Conservation (phyloP, 2,113 vertebrate genomes). For the Mesocricetus auratus region DNA sequence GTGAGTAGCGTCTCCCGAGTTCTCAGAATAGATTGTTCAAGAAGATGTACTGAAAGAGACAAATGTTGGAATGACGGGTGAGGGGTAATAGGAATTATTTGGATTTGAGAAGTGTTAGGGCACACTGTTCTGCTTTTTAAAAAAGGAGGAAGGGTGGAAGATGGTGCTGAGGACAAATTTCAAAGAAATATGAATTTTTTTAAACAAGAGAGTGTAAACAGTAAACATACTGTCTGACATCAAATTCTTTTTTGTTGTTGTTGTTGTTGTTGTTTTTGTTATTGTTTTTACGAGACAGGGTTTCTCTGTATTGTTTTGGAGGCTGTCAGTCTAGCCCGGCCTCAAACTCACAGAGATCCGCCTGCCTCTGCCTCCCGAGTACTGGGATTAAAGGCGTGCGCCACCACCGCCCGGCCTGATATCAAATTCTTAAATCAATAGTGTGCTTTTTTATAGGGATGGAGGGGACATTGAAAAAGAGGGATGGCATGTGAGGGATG, state of each 20-base stretch:
- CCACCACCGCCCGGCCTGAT: no score
- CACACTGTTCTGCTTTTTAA: not conserved
- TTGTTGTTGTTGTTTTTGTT: no score
- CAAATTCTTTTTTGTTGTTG: no score
- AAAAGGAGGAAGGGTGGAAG: not conserved
- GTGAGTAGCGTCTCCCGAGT: not conserved
- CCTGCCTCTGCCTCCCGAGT: no score
- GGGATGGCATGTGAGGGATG: not conserved
- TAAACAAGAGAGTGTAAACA: not conserved
- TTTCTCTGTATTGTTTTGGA: no score
- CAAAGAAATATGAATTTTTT: not conserved
- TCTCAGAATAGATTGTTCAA: slow-evolving; percentile 29
- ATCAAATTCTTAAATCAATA: not conserved
- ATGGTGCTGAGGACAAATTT: not conserved
- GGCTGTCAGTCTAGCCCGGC: no score
- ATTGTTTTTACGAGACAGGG: no score
- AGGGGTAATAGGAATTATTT: not conserved
- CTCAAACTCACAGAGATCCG: no score
- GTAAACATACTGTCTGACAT: not conserved
- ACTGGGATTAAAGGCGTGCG: no score
- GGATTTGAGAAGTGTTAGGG: slow-evolving; percentile 20
- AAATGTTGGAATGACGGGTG: not conserved
- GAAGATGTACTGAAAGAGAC: not conserved
- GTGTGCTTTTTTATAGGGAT: not conserved
- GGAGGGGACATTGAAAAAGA: not conserved